These are phyloP conservation scores for Thomomys bottae DNA, from an alignment of 2,113 vertebrate genomes.

Conservation along the genomic window DNA sequence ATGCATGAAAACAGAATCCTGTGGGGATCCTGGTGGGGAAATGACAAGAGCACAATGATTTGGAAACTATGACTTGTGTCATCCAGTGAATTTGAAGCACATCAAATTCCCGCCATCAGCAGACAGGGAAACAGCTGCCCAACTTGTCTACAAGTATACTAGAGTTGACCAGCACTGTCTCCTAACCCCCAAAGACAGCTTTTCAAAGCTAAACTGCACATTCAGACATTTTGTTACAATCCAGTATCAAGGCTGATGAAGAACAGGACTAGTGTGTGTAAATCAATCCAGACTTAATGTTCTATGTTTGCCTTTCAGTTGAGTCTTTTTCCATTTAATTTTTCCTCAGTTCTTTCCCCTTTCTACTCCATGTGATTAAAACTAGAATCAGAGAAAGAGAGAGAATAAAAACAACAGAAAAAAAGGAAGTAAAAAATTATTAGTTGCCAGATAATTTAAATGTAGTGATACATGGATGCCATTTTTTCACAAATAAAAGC, in stretches of 20 bases:
- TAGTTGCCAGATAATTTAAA: background rate
- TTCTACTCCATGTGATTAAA: background rate
- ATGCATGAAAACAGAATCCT: conserved; percentile 76
- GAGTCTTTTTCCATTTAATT: background rate
- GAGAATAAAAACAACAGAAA: background rate
- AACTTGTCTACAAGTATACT: conserved; percentile 65
- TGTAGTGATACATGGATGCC: background rate
- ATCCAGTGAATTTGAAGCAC: conserved; percentile 78
- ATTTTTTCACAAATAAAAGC: conserved; percentile 1
- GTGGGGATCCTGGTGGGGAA: conserved; percentile 70
- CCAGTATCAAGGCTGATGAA: background rate
- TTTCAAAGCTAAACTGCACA: conserved; percentile 52
- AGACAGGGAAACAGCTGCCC: conserved; percentile 64
- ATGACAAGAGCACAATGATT: conserved; percentile 82
- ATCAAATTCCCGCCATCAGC: conserved; percentile 66
- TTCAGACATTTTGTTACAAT: conserved; percentile 31
- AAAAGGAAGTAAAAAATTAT: background rate
- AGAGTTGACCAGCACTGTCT: conserved; percentile 55
- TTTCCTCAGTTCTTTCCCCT: background rate
- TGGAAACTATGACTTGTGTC: conserved; percentile 82
- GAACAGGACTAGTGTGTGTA: background rate
- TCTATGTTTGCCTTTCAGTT: background rate
- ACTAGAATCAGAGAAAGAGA: background rate
- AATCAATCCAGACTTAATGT: conserved; percentile 14
- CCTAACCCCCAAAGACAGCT: conserved; percentile 27